A percentile compares a stretch with the other conserved stretches of the same genome.
Evolutionary conservation across 2,797 vertebrate genomes (phyloP).

Genomic region (Helicolenus hilgendorfi): DNA sequence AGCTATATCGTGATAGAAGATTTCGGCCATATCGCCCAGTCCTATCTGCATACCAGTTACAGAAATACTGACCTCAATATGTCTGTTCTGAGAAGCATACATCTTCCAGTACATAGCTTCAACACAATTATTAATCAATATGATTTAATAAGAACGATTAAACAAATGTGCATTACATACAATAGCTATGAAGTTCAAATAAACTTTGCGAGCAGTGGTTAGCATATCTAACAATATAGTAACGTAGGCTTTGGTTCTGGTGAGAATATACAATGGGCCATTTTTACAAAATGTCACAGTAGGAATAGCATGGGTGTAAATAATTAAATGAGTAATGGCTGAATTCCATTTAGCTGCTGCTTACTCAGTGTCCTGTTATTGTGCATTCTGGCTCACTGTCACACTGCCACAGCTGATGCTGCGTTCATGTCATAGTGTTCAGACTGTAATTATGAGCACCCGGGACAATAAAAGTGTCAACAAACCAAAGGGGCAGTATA

Average conservation of each 20-base stretch:
- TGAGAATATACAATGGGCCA: not conserved
- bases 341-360: not conserved
- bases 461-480: not conserved
- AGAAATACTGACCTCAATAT: not conserved
- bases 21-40: too few species aligned
- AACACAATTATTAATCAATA: not conserved
- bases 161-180: not conserved
- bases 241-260: not conserved
- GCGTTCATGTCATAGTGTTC: not conserved
- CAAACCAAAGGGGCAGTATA: not conserved
- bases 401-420: not conserved
- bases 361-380: not conserved
- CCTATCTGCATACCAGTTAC: not conserved
- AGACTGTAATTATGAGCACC: not conserved
- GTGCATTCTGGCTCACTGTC: not conserved
- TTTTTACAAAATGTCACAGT: not conserved
- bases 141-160: not conserved
- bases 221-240: not conserved
- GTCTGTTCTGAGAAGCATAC: not conserved
- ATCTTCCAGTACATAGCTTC: not conserved
- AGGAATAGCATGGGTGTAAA: not conserved
- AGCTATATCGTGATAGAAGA: too few species aligned
- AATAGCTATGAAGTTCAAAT: not conserved
- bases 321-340: not conserved
- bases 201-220: not conserved